Evolutionary conservation across 2,797 vertebrate species (phyloP).

Genomic region (Parauchenoglanis ngamensis): DNA sequence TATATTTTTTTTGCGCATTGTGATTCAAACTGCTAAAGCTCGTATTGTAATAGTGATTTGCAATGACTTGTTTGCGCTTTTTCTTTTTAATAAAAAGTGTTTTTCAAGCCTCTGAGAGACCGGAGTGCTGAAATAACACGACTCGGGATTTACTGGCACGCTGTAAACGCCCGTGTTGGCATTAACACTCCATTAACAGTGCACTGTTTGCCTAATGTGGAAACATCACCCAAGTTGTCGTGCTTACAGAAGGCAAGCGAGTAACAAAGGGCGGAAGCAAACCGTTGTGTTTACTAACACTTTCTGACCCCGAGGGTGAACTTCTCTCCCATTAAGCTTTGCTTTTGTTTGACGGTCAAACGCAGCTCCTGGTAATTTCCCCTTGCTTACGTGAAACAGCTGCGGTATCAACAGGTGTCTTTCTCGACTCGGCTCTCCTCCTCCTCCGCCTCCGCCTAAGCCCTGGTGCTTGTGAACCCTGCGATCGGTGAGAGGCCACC

Average conservation of each 20-base stretch:
- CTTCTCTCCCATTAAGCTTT: conserved; percentile 14
- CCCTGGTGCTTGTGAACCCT: conserved; percentile 59
- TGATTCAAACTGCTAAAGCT: background rate
- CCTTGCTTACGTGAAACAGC: conserved; percentile 57
- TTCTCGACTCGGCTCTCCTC: conserved; percentile 31
- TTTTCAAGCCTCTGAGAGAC: background rate
- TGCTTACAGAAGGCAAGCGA: background rate
- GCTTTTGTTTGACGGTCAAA: conserved; percentile 20
- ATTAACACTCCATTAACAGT: background rate
- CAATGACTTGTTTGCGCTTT: too few relatives aligned
- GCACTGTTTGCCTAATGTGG: background rate
- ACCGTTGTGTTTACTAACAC: conserved; percentile 20
- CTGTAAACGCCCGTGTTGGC: background rate
- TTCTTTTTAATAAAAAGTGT: background rate
- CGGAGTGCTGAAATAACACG: background rate
- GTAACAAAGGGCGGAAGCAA: conserved; percentile 23
- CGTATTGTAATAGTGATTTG: background rate
- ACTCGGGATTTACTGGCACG: background rate
- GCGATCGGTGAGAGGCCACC: conserved; percentile 62
- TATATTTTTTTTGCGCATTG: background rate
- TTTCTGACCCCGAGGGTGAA: conserved; percentile 15
- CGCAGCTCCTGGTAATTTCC: conserved; percentile 48
- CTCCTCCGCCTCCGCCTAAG: conserved; percentile 45
- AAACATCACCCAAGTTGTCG: background rate
- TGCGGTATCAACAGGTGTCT: conserved; percentile 74